phyloP scores from a whole-genome alignment of 2,888 invertebrate species.

The Dyspetes luteomarginatus region DNA sequence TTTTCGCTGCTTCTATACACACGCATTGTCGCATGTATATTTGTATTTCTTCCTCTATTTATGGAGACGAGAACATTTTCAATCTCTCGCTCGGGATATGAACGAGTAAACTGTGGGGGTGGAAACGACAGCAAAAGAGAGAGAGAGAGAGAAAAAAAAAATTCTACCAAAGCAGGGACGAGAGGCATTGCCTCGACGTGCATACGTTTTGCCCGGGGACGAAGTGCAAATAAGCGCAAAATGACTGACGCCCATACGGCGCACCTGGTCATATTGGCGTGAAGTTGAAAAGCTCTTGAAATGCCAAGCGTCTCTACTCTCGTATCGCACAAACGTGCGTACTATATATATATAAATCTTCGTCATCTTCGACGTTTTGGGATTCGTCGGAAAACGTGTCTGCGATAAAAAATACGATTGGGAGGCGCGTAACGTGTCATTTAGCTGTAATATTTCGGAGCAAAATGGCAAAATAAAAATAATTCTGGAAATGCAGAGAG shows the following conservation, averaged over 20 bases:
- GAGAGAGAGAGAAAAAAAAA: constrained; percentile 17
- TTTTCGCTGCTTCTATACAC: constrained; percentile 42
- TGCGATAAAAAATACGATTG: no score
- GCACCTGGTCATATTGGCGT: constrained; percentile 76
- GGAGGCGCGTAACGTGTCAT: no score
- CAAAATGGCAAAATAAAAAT: no score
- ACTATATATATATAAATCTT: neutral
- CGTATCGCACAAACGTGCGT: neutral
- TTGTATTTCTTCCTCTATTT: constrained; percentile 59
- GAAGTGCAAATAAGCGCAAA: constrained; percentile 77
- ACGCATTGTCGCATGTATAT: constrained; percentile 26
- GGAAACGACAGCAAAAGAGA: constrained; percentile 8
- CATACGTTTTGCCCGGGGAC: constrained; percentile 52
- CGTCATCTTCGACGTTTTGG: no score
- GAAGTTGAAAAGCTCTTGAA: constrained; percentile 74
- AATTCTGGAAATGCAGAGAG: no score
- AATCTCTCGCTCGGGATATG: constrained; percentile 48
- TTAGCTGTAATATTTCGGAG: no score
- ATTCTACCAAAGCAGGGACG: constrained; percentile 24
- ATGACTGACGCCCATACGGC: constrained; percentile 71
- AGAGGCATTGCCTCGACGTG: constrained; percentile 54
- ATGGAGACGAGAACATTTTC: constrained; percentile 50
- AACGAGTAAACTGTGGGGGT: neutral
- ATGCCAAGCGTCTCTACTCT: constrained; percentile 41
- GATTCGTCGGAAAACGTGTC: no score